phyloP scores from a whole-genome alignment of 37 sponge, comb jelly and placozoan genomes.

The Crambe crambe region DNA sequence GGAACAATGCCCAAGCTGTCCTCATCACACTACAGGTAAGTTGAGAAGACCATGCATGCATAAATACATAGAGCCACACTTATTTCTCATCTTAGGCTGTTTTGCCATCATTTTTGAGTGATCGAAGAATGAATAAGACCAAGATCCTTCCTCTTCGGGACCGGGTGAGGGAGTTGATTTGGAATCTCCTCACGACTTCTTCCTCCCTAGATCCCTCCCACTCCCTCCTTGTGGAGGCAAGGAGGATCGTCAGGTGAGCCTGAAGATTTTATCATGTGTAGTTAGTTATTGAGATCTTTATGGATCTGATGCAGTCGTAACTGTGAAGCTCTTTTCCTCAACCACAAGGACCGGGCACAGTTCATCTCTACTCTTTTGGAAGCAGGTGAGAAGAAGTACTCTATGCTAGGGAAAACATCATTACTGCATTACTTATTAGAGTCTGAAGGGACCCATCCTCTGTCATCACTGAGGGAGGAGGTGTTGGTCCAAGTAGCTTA shows the following conservation, averaged over 20 bases:
- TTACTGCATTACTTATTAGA: not conserved
- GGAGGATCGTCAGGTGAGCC: slow-evolving; percentile 35
- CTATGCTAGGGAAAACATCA: not conserved
- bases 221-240: slow-evolving; percentile 15
- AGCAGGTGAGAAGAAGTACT: slow-evolving; percentile 26
- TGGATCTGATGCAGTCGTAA: slow-evolving; percentile 15
- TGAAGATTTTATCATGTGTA: not conserved
- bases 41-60: not conserved
- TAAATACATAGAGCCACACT: not conserved
- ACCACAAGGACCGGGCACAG: not conserved
- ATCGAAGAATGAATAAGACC: not conserved
- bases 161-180: slow-evolving; percentile 29
- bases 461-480: slow-evolving; percentile 47
- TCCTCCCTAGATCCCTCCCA: slow-evolving; percentile 2
- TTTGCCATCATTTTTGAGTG: slow-evolving; percentile 34
- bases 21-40: slow-evolving; percentile 60
- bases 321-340: slow-evolving; percentile 38
- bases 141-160: slow-evolving; percentile 30
- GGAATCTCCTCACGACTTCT: slow-evolving; percentile 9
- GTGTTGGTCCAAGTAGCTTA: slow-evolving; percentile 26
- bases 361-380: slow-evolving; percentile 27
- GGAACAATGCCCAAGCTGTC: slow-evolving; percentile 45
- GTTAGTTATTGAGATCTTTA: not conserved
- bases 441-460: not conserved
- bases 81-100: slow-evolving; percentile 25